Evolutionary conservation across 1,140 invertebrate genomes (phyloP), one percentile per base, ranked within the genome.

Genomic region (Berghia stephanieae): DNA sequence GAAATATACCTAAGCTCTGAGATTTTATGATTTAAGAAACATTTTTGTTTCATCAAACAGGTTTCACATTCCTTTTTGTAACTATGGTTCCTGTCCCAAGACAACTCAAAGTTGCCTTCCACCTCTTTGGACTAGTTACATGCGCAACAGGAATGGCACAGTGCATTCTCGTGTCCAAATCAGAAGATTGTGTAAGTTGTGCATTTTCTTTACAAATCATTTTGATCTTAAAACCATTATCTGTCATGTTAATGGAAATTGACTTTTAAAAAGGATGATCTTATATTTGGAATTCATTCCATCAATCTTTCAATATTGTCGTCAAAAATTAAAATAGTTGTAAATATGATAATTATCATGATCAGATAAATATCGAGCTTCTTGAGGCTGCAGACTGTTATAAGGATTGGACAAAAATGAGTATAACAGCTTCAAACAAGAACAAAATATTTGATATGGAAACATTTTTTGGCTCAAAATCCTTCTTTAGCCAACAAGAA

Each of bases 51-150:
- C 34, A 24, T 16, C 31, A 66, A 10, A 10, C 81, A 86, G 84
- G 84, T n/a, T 86, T 85, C 76, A 71, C 80, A 13, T 75, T 84
- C 42, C 75, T 86, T 40, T 86, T 86, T 42, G 79, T 84, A 57
- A 71, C 84, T 13, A 86, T 86, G 85, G 77, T 80, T n/a, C 85
- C 85, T 16, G 83, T 85, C 10, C 84, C 85, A 18, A 79, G 80
- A 55, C 78, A 78, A 49, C 77, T 86, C 10, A 86, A 86, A 49
- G n/a, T 84, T 8, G 80, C 79, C 8, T 86, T 85, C 69, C 85
- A 86, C 57, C 44, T 84, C 5, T 86, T 85, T 79, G 85, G 85
- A 40, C 46, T 81, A 0, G 63, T 84, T 43, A 80, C 66, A 71
- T 83, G 83, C 70, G 43, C 84, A 21, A 78, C 79, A 40, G 77